Conservation (phyloP, 2,888 invertebrate genomes). For the Ethmia dodecea region DNA sequence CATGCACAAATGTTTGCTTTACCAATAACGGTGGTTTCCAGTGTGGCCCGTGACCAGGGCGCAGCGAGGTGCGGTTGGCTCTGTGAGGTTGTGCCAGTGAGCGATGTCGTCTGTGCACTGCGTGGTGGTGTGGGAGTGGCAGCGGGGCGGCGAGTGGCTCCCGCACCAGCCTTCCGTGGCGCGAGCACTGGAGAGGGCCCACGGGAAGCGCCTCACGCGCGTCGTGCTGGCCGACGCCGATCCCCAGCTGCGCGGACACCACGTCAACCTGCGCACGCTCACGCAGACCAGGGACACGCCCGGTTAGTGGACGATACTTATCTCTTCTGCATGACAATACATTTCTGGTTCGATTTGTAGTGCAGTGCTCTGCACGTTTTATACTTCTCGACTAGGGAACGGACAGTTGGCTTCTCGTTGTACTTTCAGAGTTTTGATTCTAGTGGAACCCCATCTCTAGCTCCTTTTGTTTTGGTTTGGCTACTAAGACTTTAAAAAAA, state of each 20-base stretch:
- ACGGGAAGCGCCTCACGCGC: conserved; percentile 88
- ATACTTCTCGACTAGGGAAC: too few species aligned
- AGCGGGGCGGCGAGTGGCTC: conserved; percentile 78
- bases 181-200: conserved; percentile 89
- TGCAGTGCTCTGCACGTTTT: too few species aligned
- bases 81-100: background rate
- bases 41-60: background rate
- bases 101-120: conserved; percentile 80
- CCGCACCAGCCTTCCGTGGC: conserved; percentile 92
- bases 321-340: background rate
- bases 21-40: background rate
- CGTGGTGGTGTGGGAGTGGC: conserved; percentile 90
- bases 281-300: conserved; percentile 82
- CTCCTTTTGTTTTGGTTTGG: too few species aligned
- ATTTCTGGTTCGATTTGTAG: too few species aligned
- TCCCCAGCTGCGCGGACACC: conserved; percentile 86
- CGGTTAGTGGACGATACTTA: conserved; percentile 26
- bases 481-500: too few species aligned
- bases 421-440: too few species aligned
- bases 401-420: too few species aligned
- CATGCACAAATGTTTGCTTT: too few species aligned
- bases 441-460: too few species aligned
- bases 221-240: conserved; percentile 93
- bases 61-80: background rate
- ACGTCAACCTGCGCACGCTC: conserved; percentile 85